phyloP scores from a whole-genome alignment of 2,113 vertebrate genomes.

The Gorsachius goisagi region DNA sequence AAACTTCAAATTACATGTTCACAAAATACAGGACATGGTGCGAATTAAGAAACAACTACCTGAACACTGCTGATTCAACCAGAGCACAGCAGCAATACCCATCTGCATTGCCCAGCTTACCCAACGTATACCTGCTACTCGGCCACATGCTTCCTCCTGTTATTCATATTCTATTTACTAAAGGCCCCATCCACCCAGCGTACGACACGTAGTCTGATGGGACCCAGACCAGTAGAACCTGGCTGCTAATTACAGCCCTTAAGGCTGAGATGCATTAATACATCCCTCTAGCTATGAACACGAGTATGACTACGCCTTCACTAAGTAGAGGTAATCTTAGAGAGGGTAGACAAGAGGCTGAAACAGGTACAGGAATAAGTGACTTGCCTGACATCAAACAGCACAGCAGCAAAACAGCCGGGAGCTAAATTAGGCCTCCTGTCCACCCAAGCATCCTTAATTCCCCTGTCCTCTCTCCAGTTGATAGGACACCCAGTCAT shows the following conservation, averaged over 20 bases:
- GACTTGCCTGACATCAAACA: not conserved
- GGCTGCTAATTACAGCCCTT: constrained; percentile 17
- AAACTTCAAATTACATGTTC: not conserved
- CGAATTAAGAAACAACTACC: not conserved
- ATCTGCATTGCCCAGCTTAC: not conserved
- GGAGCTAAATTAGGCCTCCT: not conserved
- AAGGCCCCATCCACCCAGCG: not conserved
- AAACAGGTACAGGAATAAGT: not conserved
- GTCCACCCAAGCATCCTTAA: not conserved
- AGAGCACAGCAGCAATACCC: not conserved
- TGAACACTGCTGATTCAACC: not conserved
- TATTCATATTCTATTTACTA: not conserved
- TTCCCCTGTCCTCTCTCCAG: not conserved
- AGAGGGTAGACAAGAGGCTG: not conserved
- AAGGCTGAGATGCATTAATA: not conserved
- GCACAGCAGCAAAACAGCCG: not conserved
- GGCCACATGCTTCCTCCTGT: not conserved
- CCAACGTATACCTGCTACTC: not conserved
- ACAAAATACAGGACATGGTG: not conserved
- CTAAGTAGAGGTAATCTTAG: not conserved
- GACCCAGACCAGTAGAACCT: constrained; percentile 16
- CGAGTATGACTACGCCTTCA: not conserved
- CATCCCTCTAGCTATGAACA: not conserved
- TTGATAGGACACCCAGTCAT: not conserved
- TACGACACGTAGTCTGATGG: rapidly evolving